These are phyloP conservation scores for Pseudopodoces humilis DNA, from an alignment of 2,113 vertebrate genomes.

Conservation along the genomic window DNA sequence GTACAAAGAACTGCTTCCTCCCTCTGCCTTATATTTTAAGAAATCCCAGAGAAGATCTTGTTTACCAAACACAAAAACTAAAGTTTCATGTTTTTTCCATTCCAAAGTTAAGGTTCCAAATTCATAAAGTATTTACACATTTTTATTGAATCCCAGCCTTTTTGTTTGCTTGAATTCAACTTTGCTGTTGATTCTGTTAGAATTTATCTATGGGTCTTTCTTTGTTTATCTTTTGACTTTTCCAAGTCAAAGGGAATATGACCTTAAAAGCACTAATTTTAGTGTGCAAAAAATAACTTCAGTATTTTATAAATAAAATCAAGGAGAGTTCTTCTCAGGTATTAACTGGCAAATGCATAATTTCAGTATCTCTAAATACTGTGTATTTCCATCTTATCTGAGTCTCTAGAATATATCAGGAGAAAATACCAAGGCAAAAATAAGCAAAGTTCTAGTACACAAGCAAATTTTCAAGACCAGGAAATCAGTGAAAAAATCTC, in stretches of 20 bases:
- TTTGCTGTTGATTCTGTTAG: background rate
- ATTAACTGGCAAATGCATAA: background rate
- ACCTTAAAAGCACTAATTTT: background rate
- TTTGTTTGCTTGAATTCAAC: background rate
- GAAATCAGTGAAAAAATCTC: background rate
- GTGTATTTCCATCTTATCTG: background rate
- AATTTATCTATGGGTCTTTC: background rate
- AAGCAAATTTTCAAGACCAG: background rate
- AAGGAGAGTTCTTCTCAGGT: background rate
- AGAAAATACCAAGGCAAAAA: background rate
- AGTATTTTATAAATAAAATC: background rate
- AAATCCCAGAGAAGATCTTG: background rate
- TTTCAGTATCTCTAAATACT: background rate
- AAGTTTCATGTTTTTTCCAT: background rate
- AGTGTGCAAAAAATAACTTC: background rate
- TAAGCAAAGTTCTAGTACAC: background rate
- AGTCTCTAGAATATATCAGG: background rate
- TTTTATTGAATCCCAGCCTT: background rate
- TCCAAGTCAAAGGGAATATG: background rate
- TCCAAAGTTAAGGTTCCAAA: background rate
- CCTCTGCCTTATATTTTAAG: background rate
- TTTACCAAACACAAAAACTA: background rate
- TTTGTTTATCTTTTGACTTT: background rate
- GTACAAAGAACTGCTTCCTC: background rate
- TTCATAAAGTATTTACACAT: background rate